Evolutionary conservation across 2,797 vertebrate species (phyloP).

Genomic region (Pipistrellus pygmaeus): DNA sequence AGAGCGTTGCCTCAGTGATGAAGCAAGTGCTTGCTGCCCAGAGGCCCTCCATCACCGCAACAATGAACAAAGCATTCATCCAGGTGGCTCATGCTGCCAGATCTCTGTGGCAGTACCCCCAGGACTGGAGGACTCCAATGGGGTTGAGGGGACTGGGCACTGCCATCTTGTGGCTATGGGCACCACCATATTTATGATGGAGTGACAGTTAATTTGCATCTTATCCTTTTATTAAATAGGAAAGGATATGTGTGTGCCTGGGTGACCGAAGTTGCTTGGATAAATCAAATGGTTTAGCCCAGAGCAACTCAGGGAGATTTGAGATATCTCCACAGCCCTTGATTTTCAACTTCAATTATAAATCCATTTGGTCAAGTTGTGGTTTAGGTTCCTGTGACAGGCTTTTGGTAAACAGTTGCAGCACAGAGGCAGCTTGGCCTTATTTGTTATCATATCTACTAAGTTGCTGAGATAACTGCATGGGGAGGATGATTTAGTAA

Average conservation of each 20-base stretch:
- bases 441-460: background rate
- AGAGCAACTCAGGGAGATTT: background rate
- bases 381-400: background rate
- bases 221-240: too few relatives aligned
- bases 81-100: too few relatives aligned
- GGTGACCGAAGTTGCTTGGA: slow-evolving; percentile 40
- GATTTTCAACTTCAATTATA: slow-evolving; percentile 66
- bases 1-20: too few relatives aligned
- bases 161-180: too few relatives aligned
- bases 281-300: slow-evolving; percentile 24
- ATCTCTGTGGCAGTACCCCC: too few relatives aligned
- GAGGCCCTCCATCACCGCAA: too few relatives aligned
- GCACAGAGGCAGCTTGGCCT: background rate
- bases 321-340: background rate
- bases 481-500: background rate
- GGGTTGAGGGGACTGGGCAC: too few relatives aligned
- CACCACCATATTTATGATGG: too few relatives aligned
- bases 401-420: slow-evolving; percentile 20
- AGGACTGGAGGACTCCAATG: too few relatives aligned
- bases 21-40: too few relatives aligned
- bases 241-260: background rate
- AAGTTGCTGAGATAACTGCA: background rate
- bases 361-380: background rate
- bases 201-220: too few relatives aligned
- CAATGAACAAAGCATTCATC: too few relatives aligned